Conservation (phyloP, 2,113 vertebrate genomes). For the Orthonyx spaldingii region DNA sequence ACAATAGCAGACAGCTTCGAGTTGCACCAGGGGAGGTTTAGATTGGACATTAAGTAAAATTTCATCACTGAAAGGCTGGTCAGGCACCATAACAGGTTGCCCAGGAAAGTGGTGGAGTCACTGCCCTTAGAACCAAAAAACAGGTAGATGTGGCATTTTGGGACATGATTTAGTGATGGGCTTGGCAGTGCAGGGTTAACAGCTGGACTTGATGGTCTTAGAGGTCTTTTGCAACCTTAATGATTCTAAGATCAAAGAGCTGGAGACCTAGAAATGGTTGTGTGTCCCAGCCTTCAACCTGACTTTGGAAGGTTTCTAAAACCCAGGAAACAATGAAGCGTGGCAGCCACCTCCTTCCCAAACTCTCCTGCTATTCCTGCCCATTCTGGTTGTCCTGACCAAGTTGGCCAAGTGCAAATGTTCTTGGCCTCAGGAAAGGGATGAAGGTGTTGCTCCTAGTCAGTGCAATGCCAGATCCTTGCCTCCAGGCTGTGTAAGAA, state of each 20-base stretch:
- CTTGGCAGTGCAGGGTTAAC: background rate
- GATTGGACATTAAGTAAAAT: background rate
- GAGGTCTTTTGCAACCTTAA: background rate
- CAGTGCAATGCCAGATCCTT: background rate
- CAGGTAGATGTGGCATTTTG: background rate
- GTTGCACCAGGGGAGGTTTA: background rate
- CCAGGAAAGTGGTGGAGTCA: background rate
- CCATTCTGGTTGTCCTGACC: accelerated
- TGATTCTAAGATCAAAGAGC: background rate
- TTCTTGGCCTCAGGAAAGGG: background rate
- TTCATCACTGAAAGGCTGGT: background rate
- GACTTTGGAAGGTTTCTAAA: background rate
- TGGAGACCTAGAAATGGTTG: background rate
- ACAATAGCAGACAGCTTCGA: background rate
- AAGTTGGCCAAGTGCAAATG: accelerated
- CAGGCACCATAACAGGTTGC: background rate
- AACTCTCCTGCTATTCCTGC: background rate
- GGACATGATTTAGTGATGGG: background rate
- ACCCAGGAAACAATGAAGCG: background rate
- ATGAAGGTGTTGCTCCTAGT: background rate
- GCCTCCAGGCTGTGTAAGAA: background rate
- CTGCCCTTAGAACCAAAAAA: background rate
- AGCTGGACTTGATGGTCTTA: background rate
- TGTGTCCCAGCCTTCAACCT: background rate
- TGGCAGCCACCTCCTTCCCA: background rate